Evolutionary conservation across 2,113 vertebrate genomes (phyloP).

Genomic region (Psettodes erumei): DNA sequence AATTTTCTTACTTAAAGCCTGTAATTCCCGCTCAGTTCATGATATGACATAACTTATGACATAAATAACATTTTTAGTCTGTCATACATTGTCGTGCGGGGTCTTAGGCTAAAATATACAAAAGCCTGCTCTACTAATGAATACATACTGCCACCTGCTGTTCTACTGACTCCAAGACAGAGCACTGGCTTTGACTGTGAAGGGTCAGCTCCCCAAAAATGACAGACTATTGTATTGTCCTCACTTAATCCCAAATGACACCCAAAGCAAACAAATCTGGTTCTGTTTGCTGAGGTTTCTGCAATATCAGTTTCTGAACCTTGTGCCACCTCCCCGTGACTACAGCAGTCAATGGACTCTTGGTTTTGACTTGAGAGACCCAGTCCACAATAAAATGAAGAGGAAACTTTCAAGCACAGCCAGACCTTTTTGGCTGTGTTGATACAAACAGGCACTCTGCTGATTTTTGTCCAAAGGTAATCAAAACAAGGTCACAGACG

Average conservation of each 20-base stretch:
- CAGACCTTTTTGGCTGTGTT: background rate
- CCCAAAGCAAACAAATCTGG: background rate
- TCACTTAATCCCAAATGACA: background rate
- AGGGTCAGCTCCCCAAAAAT: background rate
- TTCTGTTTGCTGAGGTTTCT: too few species aligned
- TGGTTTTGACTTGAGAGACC: too few species aligned
- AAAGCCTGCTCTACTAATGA: background rate
- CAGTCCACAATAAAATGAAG: background rate
- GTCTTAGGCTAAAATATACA: background rate
- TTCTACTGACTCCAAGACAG: background rate
- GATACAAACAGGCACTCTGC: background rate
- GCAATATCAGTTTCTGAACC: background rate
- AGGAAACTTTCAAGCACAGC: background rate
- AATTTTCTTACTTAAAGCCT: too few species aligned
- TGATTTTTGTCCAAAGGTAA: background rate
- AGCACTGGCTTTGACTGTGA: background rate
- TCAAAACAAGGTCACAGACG: background rate
- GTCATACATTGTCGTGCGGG: background rate
- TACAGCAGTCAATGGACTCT: background rate
- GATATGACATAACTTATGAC: too few species aligned
- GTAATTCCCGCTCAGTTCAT: background rate
- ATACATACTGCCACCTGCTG: conserved; percentile 50
- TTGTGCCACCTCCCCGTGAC: background rate
- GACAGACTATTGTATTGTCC: background rate
- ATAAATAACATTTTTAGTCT: background rate